phyloP scores from a whole-genome alignment of 2,113 vertebrate species.

The Xiphophorus couchianus region DNA sequence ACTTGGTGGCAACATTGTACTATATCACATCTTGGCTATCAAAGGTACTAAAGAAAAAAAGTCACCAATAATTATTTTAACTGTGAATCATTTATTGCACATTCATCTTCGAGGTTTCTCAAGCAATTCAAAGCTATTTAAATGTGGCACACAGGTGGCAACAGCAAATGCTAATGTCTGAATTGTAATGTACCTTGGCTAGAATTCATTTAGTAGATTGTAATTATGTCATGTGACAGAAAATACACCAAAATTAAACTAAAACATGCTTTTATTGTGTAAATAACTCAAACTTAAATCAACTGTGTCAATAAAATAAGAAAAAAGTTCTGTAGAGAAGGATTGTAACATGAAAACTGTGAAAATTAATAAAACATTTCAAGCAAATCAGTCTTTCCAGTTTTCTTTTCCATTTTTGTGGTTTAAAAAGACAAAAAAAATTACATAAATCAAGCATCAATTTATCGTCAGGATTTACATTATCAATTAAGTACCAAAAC shows the following conservation, averaged over 20 bases:
- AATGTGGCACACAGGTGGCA: background rate
- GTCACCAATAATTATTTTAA: too few relatives aligned
- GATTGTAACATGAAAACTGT: too few relatives aligned
- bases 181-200: background rate
- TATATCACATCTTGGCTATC: too few relatives aligned
- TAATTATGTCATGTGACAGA: background rate
- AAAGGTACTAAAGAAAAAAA: too few relatives aligned
- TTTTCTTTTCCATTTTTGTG: too few relatives aligned
- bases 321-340: background rate
- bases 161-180: background rate
- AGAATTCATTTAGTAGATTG: background rate
- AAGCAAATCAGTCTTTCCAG: too few relatives aligned
- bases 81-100: too few relatives aligned
- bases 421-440: too few relatives aligned
- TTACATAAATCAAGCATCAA: too few relatives aligned
- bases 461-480: too few relatives aligned
- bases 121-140: background rate
- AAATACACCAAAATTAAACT: background rate
- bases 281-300: background rate
- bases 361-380: too few relatives aligned
- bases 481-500: too few relatives aligned
- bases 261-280: background rate
- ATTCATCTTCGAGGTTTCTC: background rate
- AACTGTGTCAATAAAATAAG: background rate
- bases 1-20: background rate